Conservation (phyloP, 2,888 invertebrate genomes). For the Tenthredo notha region DNA sequence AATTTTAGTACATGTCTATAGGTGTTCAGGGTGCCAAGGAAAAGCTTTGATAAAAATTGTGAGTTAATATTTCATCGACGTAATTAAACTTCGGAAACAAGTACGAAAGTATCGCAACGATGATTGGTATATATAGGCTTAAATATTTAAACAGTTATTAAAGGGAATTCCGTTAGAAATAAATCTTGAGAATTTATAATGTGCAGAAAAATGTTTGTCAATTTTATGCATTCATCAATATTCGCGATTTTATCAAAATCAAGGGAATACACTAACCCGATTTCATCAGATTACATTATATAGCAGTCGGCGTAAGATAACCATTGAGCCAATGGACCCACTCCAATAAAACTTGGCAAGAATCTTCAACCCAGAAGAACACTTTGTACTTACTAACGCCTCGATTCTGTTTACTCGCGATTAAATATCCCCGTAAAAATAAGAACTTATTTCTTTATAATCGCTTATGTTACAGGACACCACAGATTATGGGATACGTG, state of each 20-base stretch:
- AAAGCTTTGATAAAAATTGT: constrained; percentile 3
- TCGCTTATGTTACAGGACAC: not conserved
- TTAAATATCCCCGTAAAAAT: not conserved
- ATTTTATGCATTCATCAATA: not conserved
- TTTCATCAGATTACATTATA: not conserved
- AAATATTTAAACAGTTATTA: not conserved
- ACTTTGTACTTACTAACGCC: not conserved
- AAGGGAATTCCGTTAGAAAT: not conserved
- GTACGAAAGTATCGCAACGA: not conserved
- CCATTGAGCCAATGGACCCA: not conserved
- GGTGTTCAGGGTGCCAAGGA: not conserved
- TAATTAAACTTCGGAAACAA: constrained; percentile 10
- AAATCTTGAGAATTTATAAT: not conserved
- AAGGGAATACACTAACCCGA: not conserved
- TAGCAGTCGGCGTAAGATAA: not conserved
- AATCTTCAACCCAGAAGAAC: not conserved
- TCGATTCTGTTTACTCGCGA: not conserved
- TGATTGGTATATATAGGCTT: not conserved
- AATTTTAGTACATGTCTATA: not conserved
- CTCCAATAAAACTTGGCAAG: constrained; percentile 17
- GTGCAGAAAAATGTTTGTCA: not conserved
- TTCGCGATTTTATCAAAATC: not conserved
- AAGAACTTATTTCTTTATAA: not conserved
- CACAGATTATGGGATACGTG: not conserved
- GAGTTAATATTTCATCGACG: constrained; percentile 10